Conservation (phyloP, 2,113 vertebrate genomes). For the Meriones unguiculatus region DNA sequence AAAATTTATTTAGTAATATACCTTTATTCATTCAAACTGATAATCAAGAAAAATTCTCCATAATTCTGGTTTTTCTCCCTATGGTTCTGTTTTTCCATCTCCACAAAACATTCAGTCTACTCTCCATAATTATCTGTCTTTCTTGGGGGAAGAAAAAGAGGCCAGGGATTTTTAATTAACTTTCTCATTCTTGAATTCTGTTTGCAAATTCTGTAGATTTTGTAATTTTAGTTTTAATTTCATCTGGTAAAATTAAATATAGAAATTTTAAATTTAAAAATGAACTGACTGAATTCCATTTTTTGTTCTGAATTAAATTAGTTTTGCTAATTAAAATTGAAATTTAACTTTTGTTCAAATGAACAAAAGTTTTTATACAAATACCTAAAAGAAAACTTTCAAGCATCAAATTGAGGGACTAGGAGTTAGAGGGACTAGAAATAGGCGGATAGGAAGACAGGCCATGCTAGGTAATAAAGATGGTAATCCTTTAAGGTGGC, state of each 20-base stretch:
- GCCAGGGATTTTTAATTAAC: neutral
- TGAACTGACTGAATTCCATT: neutral
- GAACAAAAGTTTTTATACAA: neutral
- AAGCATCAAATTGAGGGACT: neutral
- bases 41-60: neutral
- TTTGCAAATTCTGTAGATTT: neutral
- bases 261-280: constrained; percentile 34
- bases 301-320: neutral
- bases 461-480: neutral
- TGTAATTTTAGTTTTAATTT: constrained; percentile 13
- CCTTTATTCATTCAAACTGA: neutral
- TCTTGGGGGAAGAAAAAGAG: constrained; percentile 4
- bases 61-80: neutral
- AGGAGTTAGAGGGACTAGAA: neutral
- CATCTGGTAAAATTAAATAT: neutral
- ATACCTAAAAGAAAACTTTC: neutral
- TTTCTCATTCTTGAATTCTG: constrained; percentile 38
- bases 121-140: constrained; percentile 27
- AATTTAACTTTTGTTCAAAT: neutral
- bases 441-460: neutral
- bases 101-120: neutral
- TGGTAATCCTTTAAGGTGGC: neutral
- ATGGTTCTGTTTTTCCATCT: neutral
- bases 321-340: neutral
- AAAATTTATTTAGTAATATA: neutral